Base-by-base conservation (phyloP, 2,797 vertebrate genomes). In the Enteromius anoplus region DNA sequence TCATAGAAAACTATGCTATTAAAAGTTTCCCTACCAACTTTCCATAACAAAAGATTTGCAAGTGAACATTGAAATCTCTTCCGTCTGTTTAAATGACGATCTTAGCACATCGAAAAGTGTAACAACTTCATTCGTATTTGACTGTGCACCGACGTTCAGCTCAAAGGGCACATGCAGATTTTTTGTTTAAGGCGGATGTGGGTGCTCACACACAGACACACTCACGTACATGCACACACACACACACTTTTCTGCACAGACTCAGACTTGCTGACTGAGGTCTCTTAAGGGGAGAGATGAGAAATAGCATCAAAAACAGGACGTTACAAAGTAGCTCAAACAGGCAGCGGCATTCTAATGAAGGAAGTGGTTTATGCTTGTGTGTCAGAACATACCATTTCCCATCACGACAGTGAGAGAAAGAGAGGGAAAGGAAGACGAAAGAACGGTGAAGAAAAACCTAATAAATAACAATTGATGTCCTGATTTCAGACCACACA, bases 311-410 rank as follows among this genome's bases (percentile, higher is more conserved):
- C 79, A 88, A 86, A 88, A 88, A 65, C 87, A 88, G 87, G 87
- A 88, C 80, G 87, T 88, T 75, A 78, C 34, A 75, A 1, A 21
- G 49, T 69, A 51, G 65, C 29, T 72, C 19, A 37, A 53, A 34
- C 75, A 75, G 37, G 66, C 29, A 62, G 68, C 51, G 64, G 80
- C 80, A 84, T 88, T 84, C 79, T 86, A 73, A 85, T 77, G 79
- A 87, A 91, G 90, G 90, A 91, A 90, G 89, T 89, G 90, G 90
- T 91, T 86, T 82, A 79, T 40, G n/a, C 78, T 82, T 84, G 80
- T 86, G 37, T 78, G 51, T 82, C 81, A 80, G 75, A 70, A 37
- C 80, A 53, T 47, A 64, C 26, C 49, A 45, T 87, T 86, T 88
- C 88, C 86, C 86, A 84, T 86, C 85, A 86, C 15, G 70, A 88